Evolutionary conservation across 2,113 vertebrate species (phyloP).

Genomic region (Seriola dumerili): DNA sequence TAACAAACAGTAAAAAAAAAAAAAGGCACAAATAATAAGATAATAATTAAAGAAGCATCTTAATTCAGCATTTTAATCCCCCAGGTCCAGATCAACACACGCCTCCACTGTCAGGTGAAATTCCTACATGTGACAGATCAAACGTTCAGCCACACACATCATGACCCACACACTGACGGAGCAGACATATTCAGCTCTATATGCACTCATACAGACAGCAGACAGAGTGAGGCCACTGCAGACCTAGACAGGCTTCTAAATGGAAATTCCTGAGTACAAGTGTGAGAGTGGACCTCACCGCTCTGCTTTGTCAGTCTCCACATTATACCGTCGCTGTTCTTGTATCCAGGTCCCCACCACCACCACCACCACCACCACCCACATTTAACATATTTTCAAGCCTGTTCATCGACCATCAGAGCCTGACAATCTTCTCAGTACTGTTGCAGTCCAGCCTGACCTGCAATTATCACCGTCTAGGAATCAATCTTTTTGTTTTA

Average conservation of each 20-base stretch:
- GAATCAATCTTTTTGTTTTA: slow-evolving; percentile 31
- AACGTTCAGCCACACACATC: neutral
- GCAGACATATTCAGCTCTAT: neutral
- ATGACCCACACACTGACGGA: neutral
- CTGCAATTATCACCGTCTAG: slow-evolving; percentile 9
- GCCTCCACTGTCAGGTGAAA: no score
- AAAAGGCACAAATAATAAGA: no score
- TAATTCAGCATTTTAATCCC: neutral
- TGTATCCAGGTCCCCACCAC: neutral
- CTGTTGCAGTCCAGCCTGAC: neutral
- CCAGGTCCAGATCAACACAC: no score
- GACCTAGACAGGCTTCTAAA: neutral
- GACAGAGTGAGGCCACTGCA: neutral
- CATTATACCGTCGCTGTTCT: neutral
- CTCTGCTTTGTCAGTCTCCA: slow-evolving; percentile 7
- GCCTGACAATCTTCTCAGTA: neutral
- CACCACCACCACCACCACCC: no score
- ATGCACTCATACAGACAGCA: neutral
- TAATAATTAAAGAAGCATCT: no score
- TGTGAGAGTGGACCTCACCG: neutral
- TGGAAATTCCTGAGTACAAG: neutral
- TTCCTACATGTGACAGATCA: no score
- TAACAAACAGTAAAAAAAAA: no score
- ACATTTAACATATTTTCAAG: neutral
- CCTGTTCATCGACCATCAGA: neutral